These are phyloP conservation scores for Zaprionus davidi DNA, from an alignment of 1,140 invertebrate genomes.

Conservation along the genomic window DNA sequence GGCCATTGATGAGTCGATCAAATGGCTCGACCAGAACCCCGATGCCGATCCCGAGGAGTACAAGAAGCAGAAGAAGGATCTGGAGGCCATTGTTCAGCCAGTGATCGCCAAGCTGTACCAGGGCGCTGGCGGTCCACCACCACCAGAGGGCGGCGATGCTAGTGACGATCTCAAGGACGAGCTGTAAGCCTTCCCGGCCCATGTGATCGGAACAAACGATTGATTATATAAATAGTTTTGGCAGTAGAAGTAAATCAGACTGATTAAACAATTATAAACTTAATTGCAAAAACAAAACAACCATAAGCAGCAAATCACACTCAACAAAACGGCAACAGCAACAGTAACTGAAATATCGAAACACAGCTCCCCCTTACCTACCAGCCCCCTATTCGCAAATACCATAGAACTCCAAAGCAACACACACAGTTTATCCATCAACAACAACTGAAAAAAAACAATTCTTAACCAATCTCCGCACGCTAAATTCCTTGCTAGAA, in stretches of 20 bases:
- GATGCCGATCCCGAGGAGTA: constrained; percentile 97
- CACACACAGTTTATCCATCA: constrained; percentile 28
- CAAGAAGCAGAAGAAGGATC: constrained; percentile 98
- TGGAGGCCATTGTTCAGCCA: constrained; percentile 97
- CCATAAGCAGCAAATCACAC: constrained; percentile 12
- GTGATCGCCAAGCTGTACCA: constrained; percentile 99
- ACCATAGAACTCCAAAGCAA: constrained; percentile 25
- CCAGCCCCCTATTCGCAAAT: neutral
- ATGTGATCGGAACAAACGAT: constrained; percentile 19
- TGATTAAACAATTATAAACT: constrained; percentile 71
- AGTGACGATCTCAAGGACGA: constrained; percentile 93
- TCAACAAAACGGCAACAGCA: constrained; percentile 36
- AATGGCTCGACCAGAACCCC: constrained; percentile 98
- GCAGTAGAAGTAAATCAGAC: constrained; percentile 66
- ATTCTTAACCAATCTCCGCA: constrained; percentile 23
- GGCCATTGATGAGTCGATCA: constrained; percentile 98
- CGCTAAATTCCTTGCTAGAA: constrained; percentile 32
- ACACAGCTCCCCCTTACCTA: constrained; percentile 1
- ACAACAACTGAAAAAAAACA: constrained; percentile 38
- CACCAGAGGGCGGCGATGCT: constrained; percentile 87
- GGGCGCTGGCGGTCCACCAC: constrained; percentile 89
- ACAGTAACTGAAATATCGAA: constrained; percentile 12
- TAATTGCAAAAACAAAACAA: constrained; percentile 36
- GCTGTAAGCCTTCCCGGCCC: constrained; percentile 87
- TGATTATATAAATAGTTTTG: constrained; percentile 64